A percentile compares a stretch with the other conserved stretches of the same genome.
Evolutionary conservation across 1,140 invertebrate species (phyloP).

Genomic region (Polyergus mexicanus): DNA sequence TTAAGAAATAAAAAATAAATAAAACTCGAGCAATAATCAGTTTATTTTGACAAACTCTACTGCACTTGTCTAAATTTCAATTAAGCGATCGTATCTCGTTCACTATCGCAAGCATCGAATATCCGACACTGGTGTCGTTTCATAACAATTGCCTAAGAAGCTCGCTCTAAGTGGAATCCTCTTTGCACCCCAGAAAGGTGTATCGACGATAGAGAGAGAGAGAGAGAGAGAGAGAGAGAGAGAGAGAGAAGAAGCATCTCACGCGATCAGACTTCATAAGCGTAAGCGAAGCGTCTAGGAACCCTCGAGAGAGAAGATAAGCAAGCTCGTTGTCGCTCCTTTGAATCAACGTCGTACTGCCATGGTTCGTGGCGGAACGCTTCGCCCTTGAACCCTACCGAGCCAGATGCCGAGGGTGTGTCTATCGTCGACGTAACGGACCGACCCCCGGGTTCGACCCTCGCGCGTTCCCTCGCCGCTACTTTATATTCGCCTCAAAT

Average conservation of each 20-base stretch:
- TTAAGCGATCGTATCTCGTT: constrained; percentile 46
- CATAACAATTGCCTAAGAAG: constrained; percentile 53
- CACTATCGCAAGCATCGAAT: constrained; percentile 35
- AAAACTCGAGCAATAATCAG: not conserved
- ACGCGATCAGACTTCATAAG: constrained; percentile 82
- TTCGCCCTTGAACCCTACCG: constrained; percentile 55
- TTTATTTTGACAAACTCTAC: not conserved
- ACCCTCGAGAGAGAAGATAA: constrained; percentile 70
- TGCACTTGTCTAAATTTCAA: constrained; percentile 46
- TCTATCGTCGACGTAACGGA: constrained; percentile 29
- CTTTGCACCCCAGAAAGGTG: constrained; percentile 47
- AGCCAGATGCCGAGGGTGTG: constrained; percentile 75
- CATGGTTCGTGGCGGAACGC: constrained; percentile 61
- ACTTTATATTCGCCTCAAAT: constrained; percentile 84
- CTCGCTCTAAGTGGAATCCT: constrained; percentile 31
- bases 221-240: constrained; percentile 64
- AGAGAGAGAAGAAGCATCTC: constrained; percentile 68
- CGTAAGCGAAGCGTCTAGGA: constrained; percentile 68
- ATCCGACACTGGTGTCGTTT: constrained; percentile 48
- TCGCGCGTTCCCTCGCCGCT: constrained; percentile 61
- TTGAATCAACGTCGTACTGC: constrained; percentile 40
- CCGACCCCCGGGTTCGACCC: constrained; percentile 1
- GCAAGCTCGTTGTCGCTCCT: constrained; percentile 64
- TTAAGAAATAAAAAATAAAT: not conserved
- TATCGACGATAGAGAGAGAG: constrained; percentile 46